Evolutionary conservation across 2,888 invertebrate genomes (phyloP), one percentile per base, ranked within the genome.

Genomic region (Auanema freiburgensis): DNA sequence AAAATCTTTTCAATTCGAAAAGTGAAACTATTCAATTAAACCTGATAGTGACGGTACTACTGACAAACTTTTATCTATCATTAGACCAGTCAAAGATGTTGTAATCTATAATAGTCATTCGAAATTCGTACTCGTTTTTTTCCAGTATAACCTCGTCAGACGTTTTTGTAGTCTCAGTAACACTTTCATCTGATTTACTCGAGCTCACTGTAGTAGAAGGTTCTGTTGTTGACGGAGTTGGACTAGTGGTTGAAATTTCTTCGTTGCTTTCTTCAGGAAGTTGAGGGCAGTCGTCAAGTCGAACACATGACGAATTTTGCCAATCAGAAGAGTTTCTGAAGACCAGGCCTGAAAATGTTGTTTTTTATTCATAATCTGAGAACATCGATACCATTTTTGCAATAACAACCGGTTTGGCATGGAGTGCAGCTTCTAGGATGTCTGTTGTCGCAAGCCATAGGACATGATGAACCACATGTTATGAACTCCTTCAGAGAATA

Each of bases 401-500:
- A 81, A 67, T 77, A 81, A 51, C 81, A 81, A 11, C 81, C 81
- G 12, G 76, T 67, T 16, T 74, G 66, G 57, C 81, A 81, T 11
- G 81, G 81, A 0, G 79, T 71, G 58, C 81, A 81, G 46, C 69
- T 69, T 11, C 68, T 66, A 10, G 72, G 73, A 50, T 70, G 69
- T 4, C 72, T 66, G 50, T 78, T 80, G 44, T 79, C 77, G 52
- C 80, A 80, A 18, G 77, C 80, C 52, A 80, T 66, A 6, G 80
- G 80, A 60, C 80, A 80, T 1, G 79, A 76, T 18, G 79, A 76
- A 10, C 75, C 78, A 52, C 78, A 77, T 6, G 69, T 67, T 11
- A 71, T 60, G 57, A 69, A 77, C 52, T 79, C 78, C 63, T 78
- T 56, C n/a, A 41, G 41, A 14, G 16, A 23, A 57, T 8, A 21